Evolutionary conservation across 1,140 invertebrate species (phyloP).

Genomic region (Aricia agestis): DNA sequence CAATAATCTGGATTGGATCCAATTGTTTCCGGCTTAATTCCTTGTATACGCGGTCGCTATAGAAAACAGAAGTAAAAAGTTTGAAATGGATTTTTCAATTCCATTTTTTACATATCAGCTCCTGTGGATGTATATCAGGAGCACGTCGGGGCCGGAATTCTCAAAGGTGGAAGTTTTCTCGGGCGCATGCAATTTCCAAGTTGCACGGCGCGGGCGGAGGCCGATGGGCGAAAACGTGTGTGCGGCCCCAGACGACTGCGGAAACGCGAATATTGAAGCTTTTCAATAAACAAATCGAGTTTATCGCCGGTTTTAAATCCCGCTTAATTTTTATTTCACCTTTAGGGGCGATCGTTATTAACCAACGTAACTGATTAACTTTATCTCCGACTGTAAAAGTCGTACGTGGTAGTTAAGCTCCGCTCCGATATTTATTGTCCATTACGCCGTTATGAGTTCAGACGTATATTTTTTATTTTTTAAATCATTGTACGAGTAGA

Average conservation of each 20-base stretch:
- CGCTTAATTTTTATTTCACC: conserved; percentile 10
- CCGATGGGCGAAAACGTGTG: conserved; percentile 28
- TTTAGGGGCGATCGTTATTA: background rate
- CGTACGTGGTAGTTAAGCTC: background rate
- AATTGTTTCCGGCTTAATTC: conserved; percentile 1
- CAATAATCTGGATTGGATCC: conserved; percentile 14
- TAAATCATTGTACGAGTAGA: background rate
- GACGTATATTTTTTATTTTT: conserved; percentile 3
- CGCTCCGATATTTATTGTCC: conserved; percentile 7
- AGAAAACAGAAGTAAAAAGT: conserved; percentile 17
- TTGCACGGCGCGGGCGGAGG: conserved; percentile 38
- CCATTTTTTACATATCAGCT: conserved; percentile 46
- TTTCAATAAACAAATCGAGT: conserved; percentile 6
- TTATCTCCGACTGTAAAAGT: conserved; percentile 2
- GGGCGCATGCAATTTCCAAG: conserved; percentile 58
- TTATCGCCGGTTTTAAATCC: background rate
- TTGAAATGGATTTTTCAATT: conserved; percentile 32
- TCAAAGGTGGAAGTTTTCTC: conserved; percentile 65
- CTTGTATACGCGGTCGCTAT: conserved; percentile 6
- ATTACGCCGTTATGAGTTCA: background rate
- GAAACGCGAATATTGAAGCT: conserved; percentile 8
- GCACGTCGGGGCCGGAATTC: conserved; percentile 53
- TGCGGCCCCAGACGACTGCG: conserved; percentile 28
- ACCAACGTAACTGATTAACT: conserved; percentile 5
- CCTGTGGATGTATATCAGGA: conserved; percentile 50